Conservation (phyloP, 2,797 vertebrate genomes). For the Ciconia nigra region DNA sequence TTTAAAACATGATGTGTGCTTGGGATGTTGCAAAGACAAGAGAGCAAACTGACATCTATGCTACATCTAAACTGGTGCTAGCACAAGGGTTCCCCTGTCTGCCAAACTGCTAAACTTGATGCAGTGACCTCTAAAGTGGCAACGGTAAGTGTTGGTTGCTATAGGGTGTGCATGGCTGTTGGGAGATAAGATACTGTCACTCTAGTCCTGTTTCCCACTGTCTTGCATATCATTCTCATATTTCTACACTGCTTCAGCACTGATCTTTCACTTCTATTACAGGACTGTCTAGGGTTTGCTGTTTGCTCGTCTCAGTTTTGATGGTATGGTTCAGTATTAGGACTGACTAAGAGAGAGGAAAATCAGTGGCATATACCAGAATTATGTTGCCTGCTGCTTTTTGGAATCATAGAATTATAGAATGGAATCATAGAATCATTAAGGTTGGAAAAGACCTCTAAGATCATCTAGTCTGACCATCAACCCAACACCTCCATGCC, state of each 20-base stretch:
- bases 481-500: no score
- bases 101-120: neutral
- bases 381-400: neutral
- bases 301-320: neutral
- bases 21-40: neutral
- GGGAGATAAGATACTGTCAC: neutral
- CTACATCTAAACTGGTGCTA: neutral
- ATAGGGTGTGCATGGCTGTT: neutral
- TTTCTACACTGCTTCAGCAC: neutral
- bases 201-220: neutral
- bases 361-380: neutral
- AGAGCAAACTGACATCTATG: neutral
- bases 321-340: neutral
- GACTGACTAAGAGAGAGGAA: neutral
- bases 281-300: neutral
- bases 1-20: neutral
- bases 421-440: no score
- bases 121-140: neutral
- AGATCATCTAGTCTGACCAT: no score
- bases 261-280: neutral
- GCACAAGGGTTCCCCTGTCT: neutral
- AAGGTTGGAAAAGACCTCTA: no score
- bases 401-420: neutral
- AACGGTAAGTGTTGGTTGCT: neutral
- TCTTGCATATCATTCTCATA: fast-evolving